These are phyloP conservation scores for Hippocampus mohnikei DNA, from an alignment of 2,113 vertebrate species.

Conservation along the genomic window DNA sequence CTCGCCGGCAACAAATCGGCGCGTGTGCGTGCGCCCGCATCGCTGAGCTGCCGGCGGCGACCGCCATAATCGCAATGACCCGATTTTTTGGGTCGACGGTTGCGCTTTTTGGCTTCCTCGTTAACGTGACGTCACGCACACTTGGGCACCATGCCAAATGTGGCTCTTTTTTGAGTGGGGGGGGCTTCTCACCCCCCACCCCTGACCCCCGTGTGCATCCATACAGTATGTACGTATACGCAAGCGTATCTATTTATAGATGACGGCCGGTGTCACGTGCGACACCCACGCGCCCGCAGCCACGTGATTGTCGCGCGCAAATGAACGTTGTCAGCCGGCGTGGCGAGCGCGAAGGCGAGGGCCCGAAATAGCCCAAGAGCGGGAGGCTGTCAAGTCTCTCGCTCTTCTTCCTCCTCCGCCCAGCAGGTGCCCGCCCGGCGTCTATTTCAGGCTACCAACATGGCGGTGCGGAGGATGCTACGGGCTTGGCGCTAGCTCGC, in stretches of 20 bases:
- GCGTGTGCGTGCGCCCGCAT: background rate
- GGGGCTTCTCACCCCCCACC: too few species aligned
- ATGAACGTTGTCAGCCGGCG: slow-evolving; percentile 20
- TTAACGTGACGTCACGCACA: too few species aligned
- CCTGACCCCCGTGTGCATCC: too few species aligned
- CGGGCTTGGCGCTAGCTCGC: background rate
- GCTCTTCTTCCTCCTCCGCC: slow-evolving; percentile 52
- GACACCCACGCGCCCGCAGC: slow-evolving; percentile 17
- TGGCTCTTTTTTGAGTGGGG: too few species aligned
- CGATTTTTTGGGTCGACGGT: background rate
- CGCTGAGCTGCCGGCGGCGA: background rate
- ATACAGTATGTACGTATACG: too few species aligned
- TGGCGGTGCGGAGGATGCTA: background rate
- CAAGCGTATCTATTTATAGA: too few species aligned
- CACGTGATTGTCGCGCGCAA: slow-evolving; percentile 25
- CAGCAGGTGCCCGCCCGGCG: slow-evolving; percentile 68
- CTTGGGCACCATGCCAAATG: too few species aligned
- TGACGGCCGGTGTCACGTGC: background rate
- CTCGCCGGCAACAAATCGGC: background rate
- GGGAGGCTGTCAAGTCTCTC: slow-evolving; percentile 57
- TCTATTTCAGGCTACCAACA: slow-evolving; percentile 61
- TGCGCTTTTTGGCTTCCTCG: too few species aligned
- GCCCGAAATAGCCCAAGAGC: slow-evolving; percentile 58
- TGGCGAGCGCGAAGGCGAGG: slow-evolving; percentile 21
- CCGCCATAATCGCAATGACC: background rate